Evolutionary conservation across 2,797 vertebrate species (phyloP), one percentile per base, ranked within the genome.

Genomic region (Myiotriccus ornatus): DNA sequence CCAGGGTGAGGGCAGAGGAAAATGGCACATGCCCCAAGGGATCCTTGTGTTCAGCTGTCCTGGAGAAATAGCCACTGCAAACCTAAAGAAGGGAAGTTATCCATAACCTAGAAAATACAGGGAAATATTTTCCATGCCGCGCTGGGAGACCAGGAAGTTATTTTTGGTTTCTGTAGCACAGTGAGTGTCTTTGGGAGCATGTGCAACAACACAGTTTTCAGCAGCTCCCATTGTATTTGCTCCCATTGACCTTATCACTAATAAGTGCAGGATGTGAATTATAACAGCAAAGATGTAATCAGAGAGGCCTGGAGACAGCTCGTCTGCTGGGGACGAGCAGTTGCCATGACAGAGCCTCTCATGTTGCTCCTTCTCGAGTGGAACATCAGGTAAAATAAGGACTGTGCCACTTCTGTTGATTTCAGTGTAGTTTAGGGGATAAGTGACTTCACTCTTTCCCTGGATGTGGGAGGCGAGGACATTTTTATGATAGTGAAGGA

Each of bases 231-330:
- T 96, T 97, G 96, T 96, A 95, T 93, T 91, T 94, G 77, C 88
- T 94, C 52, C 94, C 60, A 88, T 87, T 92, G 92, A 94, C 92
- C 85, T 94, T 95, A 95, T 96, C 67, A 1, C 60, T 94, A 90
- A 88, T 94, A 96, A 91, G 77, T 50, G 89, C 95, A 96, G 95
- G 95, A 96, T 96, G 93, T 95, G 95, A 89, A 96, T 94, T 96
- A 77, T 90, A 95, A 93, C 37, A 0, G 89, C 80, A 90, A 63
- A 96, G 95, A 96, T 96, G 94, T 95, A 94, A 96, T 94, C 74
- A 1, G 94, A 86, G 96, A 94, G 87, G 67, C 60, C 88, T 96
- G 96, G 96, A 96, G 96, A 94, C 96, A 84, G 95, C 70, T 94
- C 52, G 80, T 97, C 96, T 96, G 93, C 85, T 68, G 34, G 77